phyloP scores from a whole-genome alignment of 2,888 invertebrate genomes.

The Trisateles emortualis region DNA sequence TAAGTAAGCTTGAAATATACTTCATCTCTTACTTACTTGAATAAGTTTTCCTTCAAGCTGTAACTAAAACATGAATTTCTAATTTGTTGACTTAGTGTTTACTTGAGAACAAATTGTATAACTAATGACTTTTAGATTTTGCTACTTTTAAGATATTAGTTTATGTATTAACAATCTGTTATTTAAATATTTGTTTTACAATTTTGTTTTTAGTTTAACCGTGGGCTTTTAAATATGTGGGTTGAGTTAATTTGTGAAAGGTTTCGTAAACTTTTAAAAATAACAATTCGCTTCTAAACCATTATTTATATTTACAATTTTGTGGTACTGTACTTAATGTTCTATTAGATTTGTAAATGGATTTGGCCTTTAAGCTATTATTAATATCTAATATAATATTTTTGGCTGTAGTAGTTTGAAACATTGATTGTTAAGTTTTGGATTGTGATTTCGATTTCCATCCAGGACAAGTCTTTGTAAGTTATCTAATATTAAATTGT shows the following conservation, averaged over 20 bases:
- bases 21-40: not conserved
- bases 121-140: not conserved
- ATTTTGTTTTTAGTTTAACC: not conserved
- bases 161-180: not conserved
- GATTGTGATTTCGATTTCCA: too few relatives aligned
- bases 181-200: constrained; percentile 8
- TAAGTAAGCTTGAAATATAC: constrained; percentile 1
- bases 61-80: constrained; percentile 8
- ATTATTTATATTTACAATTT: too few relatives aligned
- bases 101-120: not conserved
- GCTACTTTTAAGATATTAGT: not conserved
- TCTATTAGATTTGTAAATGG: too few relatives aligned
- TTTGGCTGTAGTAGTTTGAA: too few relatives aligned
- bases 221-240: not conserved
- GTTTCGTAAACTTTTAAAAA: not conserved
- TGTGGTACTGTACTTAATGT: too few relatives aligned
- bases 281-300: too few relatives aligned
- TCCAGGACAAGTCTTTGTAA: too few relatives aligned
- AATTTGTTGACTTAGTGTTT: constrained; percentile 6
- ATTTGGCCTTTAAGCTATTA: too few relatives aligned
- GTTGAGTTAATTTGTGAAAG: not conserved
- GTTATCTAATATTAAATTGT: too few relatives aligned
- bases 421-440: too few relatives aligned
- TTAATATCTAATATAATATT: too few relatives aligned
- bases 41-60: not conserved